Percentiles rank a stretch among this genome's conserved stretches.
phyloP scores from a whole-genome alignment of 2,888 invertebrate species.

The Myopa testacea region DNA sequence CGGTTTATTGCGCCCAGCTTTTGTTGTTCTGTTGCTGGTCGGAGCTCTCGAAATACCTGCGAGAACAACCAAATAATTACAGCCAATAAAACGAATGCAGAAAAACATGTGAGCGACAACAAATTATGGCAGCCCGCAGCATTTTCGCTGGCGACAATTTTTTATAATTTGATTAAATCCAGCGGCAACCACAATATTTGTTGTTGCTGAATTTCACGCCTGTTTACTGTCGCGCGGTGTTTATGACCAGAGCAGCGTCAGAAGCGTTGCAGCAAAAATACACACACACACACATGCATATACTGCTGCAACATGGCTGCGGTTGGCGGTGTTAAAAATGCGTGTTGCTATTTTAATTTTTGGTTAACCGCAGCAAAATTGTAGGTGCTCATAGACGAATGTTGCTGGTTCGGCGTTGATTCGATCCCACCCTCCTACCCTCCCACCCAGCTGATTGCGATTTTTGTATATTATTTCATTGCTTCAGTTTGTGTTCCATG shows the following conservation, averaged over 20 bases:
- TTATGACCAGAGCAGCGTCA: slow-evolving; percentile 16
- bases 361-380: slow-evolving; percentile 64
- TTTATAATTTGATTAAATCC: slow-evolving; percentile 42
- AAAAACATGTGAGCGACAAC: neutral
- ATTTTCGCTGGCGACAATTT: slow-evolving; percentile 35
- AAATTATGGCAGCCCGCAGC: slow-evolving; percentile 29
- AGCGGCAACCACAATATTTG: slow-evolving; percentile 24
- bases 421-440: neutral
- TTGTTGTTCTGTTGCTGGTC: slow-evolving; percentile 33
- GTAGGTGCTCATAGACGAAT: neutral
- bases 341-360: slow-evolving; percentile 63
- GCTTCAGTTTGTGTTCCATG: too few species aligned
- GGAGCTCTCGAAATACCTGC: neutral
- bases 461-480: too few species aligned
- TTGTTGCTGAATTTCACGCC: slow-evolving; percentile 36
- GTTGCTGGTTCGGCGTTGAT: neutral
- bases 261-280: slow-evolving; percentile 19
- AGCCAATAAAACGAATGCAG: slow-evolving; percentile 34
- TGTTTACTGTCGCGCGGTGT: slow-evolving; percentile 8
- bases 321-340: slow-evolving; percentile 41
- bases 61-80: slow-evolving; percentile 30
- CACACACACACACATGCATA: neutral
- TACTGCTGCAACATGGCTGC: slow-evolving; percentile 36
- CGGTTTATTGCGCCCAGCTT: slow-evolving; percentile 58
- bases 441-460: neutral